phyloP scores from a whole-genome alignment of 2,797 vertebrate species.

The Tenualosa thibaudeaui region DNA sequence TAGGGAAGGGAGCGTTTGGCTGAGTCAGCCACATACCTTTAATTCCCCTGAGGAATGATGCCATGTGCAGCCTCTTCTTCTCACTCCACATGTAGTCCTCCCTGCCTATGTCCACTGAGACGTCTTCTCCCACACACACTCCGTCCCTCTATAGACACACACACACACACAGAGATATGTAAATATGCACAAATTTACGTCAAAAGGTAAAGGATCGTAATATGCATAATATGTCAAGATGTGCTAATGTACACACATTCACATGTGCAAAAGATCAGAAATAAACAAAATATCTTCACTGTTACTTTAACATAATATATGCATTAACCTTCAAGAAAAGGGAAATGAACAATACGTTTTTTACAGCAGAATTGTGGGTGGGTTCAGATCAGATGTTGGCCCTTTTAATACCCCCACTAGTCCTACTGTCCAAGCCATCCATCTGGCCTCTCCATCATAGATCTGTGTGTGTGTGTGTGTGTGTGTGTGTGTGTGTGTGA shows the following conservation, averaged over 20 bases:
- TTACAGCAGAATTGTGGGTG: not conserved
- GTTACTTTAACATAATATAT: not conserved
- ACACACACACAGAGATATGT: not conserved
- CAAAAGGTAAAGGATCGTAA: no score
- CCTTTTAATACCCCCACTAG: slow-evolving; percentile 32
- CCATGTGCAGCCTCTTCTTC: slow-evolving; percentile 91
- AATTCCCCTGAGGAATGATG: slow-evolving; percentile 87
- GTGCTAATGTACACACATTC: no score
- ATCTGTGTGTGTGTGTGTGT: not conserved
- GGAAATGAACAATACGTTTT: not conserved
- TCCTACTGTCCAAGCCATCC: slow-evolving; percentile 24
- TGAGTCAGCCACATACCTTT: slow-evolving; percentile 77
- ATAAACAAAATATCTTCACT: not conserved
- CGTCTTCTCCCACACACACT: slow-evolving; percentile 84
- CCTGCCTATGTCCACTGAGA: slow-evolving; percentile 82
- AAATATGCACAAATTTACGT: no score
- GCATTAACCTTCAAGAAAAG: no score
- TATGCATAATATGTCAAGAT: no score
- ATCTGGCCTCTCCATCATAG: slow-evolving; percentile 18
- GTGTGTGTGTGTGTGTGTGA: not conserved
- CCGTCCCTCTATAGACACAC: slow-evolving; percentile 74
- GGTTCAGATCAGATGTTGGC: slow-evolving; percentile 19
- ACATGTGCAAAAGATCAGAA: not conserved
- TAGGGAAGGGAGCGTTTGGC: not conserved
- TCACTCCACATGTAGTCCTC: slow-evolving; percentile 93